A percentile compares a stretch with the other conserved stretches of the same genome.
These are phyloP conservation scores for Hylia prasina DNA, from an alignment of 2,113 vertebrate species.

Conservation along the genomic window DNA sequence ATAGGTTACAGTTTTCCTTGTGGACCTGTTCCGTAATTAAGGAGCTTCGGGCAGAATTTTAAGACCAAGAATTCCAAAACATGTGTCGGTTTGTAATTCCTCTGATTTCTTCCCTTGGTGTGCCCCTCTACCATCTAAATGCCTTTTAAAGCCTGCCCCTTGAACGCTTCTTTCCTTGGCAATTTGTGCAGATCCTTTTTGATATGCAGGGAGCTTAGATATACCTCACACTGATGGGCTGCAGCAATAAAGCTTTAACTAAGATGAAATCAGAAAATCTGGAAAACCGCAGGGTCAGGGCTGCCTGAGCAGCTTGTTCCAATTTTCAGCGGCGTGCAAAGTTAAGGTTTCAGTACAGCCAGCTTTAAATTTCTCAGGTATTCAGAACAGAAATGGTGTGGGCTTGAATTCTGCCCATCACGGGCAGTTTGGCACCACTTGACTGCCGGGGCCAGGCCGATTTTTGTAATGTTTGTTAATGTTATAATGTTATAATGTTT, in stretches of 20 bases:
- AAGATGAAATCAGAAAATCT: constrained; percentile 19
- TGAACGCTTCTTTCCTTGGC: constrained; percentile 13
- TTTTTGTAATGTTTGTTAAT: background rate
- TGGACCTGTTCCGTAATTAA: constrained; percentile 41
- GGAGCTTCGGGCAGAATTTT: constrained; percentile 32
- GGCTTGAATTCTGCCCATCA: background rate
- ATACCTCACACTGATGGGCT: background rate
- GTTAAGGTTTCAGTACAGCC: constrained; percentile 1
- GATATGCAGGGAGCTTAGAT: constrained; percentile 5
- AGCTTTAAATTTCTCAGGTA: background rate
- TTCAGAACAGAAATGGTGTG: background rate
- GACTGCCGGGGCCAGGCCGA: background rate
- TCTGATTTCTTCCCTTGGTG: constrained; percentile 5
- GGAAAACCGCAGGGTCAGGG: background rate
- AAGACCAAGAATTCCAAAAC: constrained; percentile 47
- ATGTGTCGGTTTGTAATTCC: constrained; percentile 2
- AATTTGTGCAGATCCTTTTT: constrained; percentile 24
- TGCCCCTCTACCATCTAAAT: constrained; percentile 19
- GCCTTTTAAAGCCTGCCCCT: constrained; percentile 38
- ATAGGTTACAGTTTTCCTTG: constrained; percentile 41
- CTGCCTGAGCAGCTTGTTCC: background rate
- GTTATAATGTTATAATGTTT: background rate
- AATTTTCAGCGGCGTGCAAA: background rate
- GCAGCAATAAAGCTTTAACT: background rate
- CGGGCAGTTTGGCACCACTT: background rate